Evolutionary conservation across 2,797 vertebrate genomes (phyloP), one percentile per base, ranked within the genome.

Genomic region (Sternotherus odoratus): DNA sequence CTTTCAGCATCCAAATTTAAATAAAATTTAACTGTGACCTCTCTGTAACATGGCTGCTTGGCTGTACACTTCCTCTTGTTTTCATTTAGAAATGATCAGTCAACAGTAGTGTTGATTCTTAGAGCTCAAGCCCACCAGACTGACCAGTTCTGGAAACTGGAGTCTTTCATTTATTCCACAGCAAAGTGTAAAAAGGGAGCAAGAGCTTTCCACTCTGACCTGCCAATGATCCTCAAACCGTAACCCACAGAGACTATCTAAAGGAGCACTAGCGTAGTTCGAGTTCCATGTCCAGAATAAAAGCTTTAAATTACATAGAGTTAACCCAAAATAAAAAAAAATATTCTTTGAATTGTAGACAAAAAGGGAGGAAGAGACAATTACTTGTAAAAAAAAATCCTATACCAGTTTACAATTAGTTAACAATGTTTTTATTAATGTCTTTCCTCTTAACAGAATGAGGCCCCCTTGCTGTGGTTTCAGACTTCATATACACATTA

Each of bases 401-500:
- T 95, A 91, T 95, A 78, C 48, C 51, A 46, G 85, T 95, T 89
- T 79, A 48, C 60, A 91, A 88, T 79, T 86, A 88, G 93, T 93
- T 94, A 94, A 89, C 91, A 83, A 93, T 69, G 53, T 95, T 96
- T 88, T 86, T 16, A 80, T 82, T 95, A 95, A 95, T 95, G 13
- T 94, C 83, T 89, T 89, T 91, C 39, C 75, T 92, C 95, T 96
- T 96, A 83, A 94, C 92, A 95, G 90, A 91, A 95, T 94, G 94
- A 79, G 92, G 82, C 89, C 95, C 91, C 95, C 96, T 97, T 91
- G 91, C 50, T 85, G 74, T 91, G 82, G 90, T 95, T 95, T 96
- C 94, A 94, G 85, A 89, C 24, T 94, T 95, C 94, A 84, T 93
- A 96, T 96, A 95, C 89, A 95, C 92, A 95, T 95, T 85, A 95